Evolutionary conservation across 2,113 vertebrate species (phyloP).

Genomic region (Copsychus sechellarum): DNA sequence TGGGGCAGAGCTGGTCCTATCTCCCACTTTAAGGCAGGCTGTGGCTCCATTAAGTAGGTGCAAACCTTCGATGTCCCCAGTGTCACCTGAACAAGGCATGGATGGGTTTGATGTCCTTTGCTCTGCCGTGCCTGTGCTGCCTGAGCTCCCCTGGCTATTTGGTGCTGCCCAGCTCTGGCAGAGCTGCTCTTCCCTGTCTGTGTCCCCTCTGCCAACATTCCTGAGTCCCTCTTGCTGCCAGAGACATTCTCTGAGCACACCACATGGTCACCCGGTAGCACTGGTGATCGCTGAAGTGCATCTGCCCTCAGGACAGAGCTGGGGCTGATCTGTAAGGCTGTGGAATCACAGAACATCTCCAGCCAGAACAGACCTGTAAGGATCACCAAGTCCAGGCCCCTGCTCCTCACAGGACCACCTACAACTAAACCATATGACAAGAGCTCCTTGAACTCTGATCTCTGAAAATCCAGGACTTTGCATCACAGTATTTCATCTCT

Average conservation of each 20-base stretch:
- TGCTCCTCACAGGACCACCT: neutral
- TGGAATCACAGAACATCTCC: neutral
- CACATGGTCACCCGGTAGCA: neutral
- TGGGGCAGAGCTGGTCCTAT: neutral
- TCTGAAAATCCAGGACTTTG: neutral
- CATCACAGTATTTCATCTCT: neutral
- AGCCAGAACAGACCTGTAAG: neutral
- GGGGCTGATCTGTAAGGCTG: neutral
- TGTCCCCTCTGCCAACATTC: neutral
- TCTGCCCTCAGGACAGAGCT: neutral
- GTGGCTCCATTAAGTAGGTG: neutral
- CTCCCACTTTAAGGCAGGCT: neutral
- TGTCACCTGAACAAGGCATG: neutral
- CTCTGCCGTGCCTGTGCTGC: neutral
- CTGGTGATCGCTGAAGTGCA: neutral
- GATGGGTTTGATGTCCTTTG: neutral
- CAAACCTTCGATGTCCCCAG: rapidly evolving
- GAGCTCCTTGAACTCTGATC: neutral
- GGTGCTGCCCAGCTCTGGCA: neutral
- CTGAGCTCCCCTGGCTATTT: neutral
- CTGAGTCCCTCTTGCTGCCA: neutral
- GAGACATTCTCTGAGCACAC: neutral
- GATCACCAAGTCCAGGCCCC: neutral
- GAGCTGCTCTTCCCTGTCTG: rapidly evolving
- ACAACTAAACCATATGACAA: neutral